phyloP scores from a whole-genome alignment of 2,888 invertebrate genomes.

The Caenorhabditis imperialis region DNA sequence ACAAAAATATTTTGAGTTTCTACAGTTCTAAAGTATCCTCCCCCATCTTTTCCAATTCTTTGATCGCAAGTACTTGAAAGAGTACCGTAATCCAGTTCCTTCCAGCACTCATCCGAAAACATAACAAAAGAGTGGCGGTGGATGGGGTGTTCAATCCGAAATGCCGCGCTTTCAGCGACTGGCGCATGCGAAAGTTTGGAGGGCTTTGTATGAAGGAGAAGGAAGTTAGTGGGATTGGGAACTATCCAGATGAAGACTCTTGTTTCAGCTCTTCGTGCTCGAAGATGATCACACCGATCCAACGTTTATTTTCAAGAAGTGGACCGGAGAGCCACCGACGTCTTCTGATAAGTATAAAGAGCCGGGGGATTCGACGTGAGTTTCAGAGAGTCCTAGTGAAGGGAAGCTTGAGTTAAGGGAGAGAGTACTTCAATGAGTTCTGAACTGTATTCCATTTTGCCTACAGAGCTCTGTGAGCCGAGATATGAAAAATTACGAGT shows the following conservation, averaged over 20 bases:
- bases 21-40: too few relatives aligned
- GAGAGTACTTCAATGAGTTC: too few relatives aligned
- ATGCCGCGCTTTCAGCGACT: slow-evolving; percentile 32
- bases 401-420: too few relatives aligned
- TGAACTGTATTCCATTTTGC: too few relatives aligned
- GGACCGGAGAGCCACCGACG: slow-evolving; percentile 39
- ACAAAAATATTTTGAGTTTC: too few relatives aligned
- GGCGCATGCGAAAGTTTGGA: slow-evolving; percentile 46
- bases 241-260: background rate
- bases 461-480: too few relatives aligned
- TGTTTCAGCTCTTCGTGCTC: slow-evolving; percentile 25
- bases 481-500: too few relatives aligned
- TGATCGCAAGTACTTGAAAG: too few relatives aligned
- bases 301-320: slow-evolving; percentile 36
- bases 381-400: background rate
- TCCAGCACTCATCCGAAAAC: slow-evolving; percentile 37
- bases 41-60: too few relatives aligned
- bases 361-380: slow-evolving; percentile 34
- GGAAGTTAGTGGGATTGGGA: slow-evolving; percentile 32
- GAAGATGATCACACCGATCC: slow-evolving; percentile 47
- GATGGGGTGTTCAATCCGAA: slow-evolving; percentile 45
- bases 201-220: slow-evolving; percentile 37
- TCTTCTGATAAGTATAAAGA: slow-evolving; percentile 36
- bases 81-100: too few relatives aligned
- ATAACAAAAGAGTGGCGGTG: slow-evolving; percentile 36